Base-by-base conservation (phyloP, 2,797 vertebrate genomes). In the Fratercula arctica region DNA sequence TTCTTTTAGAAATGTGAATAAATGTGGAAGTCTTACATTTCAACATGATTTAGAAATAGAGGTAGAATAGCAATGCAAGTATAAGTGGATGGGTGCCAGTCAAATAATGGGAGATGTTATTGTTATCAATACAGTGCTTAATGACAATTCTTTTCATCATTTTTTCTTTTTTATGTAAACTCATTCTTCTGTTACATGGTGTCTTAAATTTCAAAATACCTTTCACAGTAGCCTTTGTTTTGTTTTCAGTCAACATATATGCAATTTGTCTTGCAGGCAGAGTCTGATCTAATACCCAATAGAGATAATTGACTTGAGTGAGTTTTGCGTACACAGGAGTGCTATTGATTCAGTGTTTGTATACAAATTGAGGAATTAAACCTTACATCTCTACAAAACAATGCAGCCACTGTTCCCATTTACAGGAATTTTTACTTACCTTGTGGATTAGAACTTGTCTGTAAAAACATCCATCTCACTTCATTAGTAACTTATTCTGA, bases 151-250 rank as follows among this genome's bases (percentile, higher is more conserved):
- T 13, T 87, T 53, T 67, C 11, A 66, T 60, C 1, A 23, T 35
- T 86, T 80, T 93, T 16, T 14, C 24, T 69, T 83, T 87, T 70
- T 35, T 4, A 41, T 68, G 43, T 64, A 66, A 82, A 63, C 24
- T 59, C 53, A 60, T 68, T 86, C 59, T 59, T 92, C 35, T 46
- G 16, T 39, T 86, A 46, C 9, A 15, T 25, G 33, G 24, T 54
- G 8, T 33, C 41, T 84, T 89, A 31, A 33, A 60, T 89, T 87
- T 93, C 79, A 72, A 79, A 66, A 41, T 33, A 31, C 54, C 59
- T 94, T 83, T 95, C 86, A 77, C 37, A 70, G 51, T 45, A 73
- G 54, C 37, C 54, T 92, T 76, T 41, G 29, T 68, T 96, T 87
- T 74, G 33, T 17, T 93, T 95, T 92, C 68, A 93, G 56, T 73